Percentiles rank a stretch among this genome's conserved stretches.
phyloP scores from a whole-genome alignment of 1,140 invertebrate genomes.

The Pseudomyrmex concolor region DNA sequence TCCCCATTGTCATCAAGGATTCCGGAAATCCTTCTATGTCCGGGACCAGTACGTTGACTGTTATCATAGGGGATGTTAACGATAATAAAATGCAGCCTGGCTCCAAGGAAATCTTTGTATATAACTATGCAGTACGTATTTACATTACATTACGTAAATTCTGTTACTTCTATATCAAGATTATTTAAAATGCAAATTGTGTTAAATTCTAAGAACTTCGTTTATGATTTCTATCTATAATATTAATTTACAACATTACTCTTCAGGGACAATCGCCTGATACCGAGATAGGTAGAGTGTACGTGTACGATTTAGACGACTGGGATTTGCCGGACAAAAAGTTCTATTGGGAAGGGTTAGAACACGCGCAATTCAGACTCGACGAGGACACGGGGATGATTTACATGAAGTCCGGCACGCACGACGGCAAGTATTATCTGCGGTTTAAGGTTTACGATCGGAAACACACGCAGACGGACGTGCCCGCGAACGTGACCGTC shows the following conservation, averaged over 20 bases:
- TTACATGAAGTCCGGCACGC: conserved; percentile 95
- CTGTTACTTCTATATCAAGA: neutral
- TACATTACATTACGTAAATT: neutral
- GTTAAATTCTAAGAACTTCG: neutral
- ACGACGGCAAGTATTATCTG: conserved; percentile 93
- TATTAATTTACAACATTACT: neutral
- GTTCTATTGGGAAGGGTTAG: conserved; percentile 95
- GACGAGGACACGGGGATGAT: conserved; percentile 97
- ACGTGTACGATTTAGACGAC: conserved; percentile 98
- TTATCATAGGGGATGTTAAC: conserved; percentile 98
- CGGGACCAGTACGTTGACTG: conserved; percentile 96
- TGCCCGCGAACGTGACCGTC: conserved; percentile 96
- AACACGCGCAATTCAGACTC: conserved; percentile 93
- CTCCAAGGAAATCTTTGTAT: conserved; percentile 97
- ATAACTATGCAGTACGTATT: conserved; percentile 92
- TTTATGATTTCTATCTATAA: neutral
- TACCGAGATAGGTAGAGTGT: conserved; percentile 97
- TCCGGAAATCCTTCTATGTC: conserved; percentile 95
- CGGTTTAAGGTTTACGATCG: conserved; percentile 97
- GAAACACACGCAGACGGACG: conserved; percentile 96
- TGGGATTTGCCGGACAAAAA: conserved; percentile 99
- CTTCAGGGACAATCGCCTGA: conserved; percentile 94
- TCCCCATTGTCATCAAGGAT: conserved; percentile 97
- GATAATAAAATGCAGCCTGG: conserved; percentile 99
- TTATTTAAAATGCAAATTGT: neutral